Conservation (phyloP, 2,113 vertebrate species). For the Triplophysa dalaica region DNA sequence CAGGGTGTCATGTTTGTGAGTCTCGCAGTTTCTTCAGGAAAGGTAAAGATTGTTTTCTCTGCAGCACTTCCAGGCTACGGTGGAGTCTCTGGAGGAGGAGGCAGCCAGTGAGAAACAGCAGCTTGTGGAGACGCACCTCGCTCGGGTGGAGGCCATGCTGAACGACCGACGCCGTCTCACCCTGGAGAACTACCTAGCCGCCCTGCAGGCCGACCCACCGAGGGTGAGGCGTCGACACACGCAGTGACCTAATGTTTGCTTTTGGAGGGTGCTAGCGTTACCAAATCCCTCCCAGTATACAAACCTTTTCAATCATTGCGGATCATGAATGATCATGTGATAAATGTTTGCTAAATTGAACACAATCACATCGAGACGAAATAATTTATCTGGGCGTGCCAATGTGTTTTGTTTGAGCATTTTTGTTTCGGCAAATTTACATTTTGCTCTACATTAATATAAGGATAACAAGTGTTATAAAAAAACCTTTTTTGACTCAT, state of each 20-base stretch:
- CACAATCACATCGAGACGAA: neutral
- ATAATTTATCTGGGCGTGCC: too few species aligned
- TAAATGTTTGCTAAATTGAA: neutral
- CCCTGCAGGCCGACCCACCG: constrained; percentile 85
- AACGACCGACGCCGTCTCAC: constrained; percentile 91
- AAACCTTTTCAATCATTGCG: too few species aligned
- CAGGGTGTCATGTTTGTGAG: too few species aligned
- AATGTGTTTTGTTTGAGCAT: too few species aligned
- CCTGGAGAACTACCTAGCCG: constrained; percentile 93
- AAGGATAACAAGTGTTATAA: too few species aligned
- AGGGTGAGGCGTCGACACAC: constrained; percentile 39
- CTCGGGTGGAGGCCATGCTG: constrained; percentile 93
- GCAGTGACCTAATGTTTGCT: neutral
- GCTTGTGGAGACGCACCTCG: constrained; percentile 95
- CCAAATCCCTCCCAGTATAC: too few species aligned
- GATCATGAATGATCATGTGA: neutral
- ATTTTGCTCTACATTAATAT: too few species aligned
- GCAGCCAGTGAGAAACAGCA: constrained; percentile 97
- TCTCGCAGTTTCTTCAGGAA: too few species aligned
- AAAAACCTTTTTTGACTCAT: too few species aligned
- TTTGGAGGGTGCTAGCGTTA: too few species aligned
- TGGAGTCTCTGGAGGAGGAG: constrained; percentile 95
- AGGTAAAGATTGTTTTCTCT: neutral
- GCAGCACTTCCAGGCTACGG: constrained; percentile 95
- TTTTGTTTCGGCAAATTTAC: too few species aligned